Base-by-base conservation (phyloP, 2,797 vertebrate species). In the Telmatherina bonti region DNA sequence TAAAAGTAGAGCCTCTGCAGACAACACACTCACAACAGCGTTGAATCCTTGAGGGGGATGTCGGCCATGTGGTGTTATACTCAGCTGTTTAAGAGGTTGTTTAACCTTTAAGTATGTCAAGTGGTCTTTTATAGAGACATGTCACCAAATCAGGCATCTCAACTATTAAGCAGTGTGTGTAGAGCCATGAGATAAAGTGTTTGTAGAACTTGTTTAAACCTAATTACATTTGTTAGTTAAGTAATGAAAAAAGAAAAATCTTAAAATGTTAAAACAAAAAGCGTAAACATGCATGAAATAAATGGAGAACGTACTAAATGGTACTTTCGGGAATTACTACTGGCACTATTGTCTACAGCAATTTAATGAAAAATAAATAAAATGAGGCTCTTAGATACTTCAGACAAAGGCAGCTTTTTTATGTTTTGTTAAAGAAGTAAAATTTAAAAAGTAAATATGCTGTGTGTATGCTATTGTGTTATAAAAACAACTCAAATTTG, bases 51-150 rank as follows among this genome's bases (percentile, higher is more conserved):
- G 2, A 57, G 86, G 84, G 77, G 72, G 73, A 62, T 4, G 75
- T 11, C 79, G 53, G 78, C 59, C 82, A 72, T 76, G 85, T 70
- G 86, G 77, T 74, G 85, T 43, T 71, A 86, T 67, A 83, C 86
- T 90, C 82, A 68, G 84, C 82, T 72, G 81, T 86, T 88, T 79
- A 88, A 91, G 92, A 88, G 87, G 84, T 87, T 79, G 79, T 91
- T 94, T 92, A 93, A 93, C 91, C 91, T 86, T 76, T 20, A 81
- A 81, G 76, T 76, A 74, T 80, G 83, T 86, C 79, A 83, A 89
- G 85, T 79, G 75, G 76, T 66, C 73, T 82, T 78, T 82, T 73
- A 84, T 38, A 22, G 78, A 85, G 75, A 74, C 81, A 61, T 66
- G 69, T 9, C 53, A 72, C 60, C 54, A 76, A 76, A 77, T 81